A percentile compares a stretch with the other conserved stretches of the same genome.
Conservation (phyloP, 2,888 invertebrate species). For the Melieria omissa region DNA sequence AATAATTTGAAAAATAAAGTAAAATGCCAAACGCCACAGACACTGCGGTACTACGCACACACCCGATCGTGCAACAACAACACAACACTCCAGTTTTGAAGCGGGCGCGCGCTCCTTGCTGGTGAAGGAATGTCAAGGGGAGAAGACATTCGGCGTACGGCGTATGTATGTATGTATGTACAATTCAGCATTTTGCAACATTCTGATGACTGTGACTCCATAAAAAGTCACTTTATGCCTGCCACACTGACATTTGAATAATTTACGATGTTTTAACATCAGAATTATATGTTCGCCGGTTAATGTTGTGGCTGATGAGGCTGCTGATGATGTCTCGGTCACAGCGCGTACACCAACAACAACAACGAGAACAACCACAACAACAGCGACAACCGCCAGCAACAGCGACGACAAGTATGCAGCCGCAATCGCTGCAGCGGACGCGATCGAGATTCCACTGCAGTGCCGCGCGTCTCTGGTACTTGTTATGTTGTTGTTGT, state of each 20-base stretch:
- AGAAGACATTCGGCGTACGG: not conserved
- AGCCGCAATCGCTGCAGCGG: no score
- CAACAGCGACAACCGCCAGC: no score
- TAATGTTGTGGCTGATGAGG: conserved; percentile 39
- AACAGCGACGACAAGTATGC: no score
- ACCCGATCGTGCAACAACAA: not conserved
- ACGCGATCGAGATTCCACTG: no score
- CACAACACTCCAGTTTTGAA: not conserved
- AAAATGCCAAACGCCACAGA: not conserved
- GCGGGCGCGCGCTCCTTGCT: not conserved
- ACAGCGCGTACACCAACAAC: no score
- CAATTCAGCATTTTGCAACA: conserved; percentile 11
- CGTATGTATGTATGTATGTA: not conserved
- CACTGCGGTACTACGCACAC: not conserved
- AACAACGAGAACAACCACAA: no score
- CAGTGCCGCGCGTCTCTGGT: not conserved
- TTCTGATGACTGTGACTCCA: conserved; percentile 41
- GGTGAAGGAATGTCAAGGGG: conserved; percentile 27
- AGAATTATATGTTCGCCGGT: conserved; percentile 60
- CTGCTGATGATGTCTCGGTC: conserved; percentile 20
- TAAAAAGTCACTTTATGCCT: conserved; percentile 49
- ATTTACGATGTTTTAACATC: conserved; percentile 66
- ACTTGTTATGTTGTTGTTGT: conserved; percentile 20
- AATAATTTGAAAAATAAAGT: not conserved
- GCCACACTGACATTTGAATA: conserved; percentile 63